These are phyloP conservation scores for Octopus bimaculoides DNA, from an alignment of 1,140 invertebrate genomes.

Conservation along the genomic window DNA sequence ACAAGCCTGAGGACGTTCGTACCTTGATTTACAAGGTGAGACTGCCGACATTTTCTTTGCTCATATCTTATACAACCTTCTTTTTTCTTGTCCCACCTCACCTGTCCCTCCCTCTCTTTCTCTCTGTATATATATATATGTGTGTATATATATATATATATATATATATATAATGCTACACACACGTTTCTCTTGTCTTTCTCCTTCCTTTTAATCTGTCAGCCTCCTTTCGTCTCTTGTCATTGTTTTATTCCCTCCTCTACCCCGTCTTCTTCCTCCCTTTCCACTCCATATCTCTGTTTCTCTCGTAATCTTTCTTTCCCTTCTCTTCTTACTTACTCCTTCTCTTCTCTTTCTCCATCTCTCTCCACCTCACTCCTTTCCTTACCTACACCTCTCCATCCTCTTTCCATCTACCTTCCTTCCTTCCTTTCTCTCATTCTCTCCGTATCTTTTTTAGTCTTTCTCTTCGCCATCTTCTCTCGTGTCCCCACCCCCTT, in stretches of 20 bases:
- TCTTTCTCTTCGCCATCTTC: too few relatives aligned
- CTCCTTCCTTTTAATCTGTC: background rate
- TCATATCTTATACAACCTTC: too few relatives aligned
- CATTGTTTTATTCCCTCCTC: background rate
- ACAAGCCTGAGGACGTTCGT: too few relatives aligned
- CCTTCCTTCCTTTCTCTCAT: too few relatives aligned
- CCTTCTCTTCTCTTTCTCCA: background rate
- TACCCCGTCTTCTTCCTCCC: background rate
- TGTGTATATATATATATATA: slow-evolving; percentile 3
- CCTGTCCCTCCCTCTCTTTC: background rate
- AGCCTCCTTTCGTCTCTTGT: background rate
- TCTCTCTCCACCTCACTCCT: background rate
- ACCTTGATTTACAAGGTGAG: too few relatives aligned
- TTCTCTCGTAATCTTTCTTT: background rate
- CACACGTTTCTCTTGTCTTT: background rate
- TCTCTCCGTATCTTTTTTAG: too few relatives aligned
- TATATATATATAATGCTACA: background rate
- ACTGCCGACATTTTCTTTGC: too few relatives aligned
- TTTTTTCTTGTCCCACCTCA: too few relatives aligned
- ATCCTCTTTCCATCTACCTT: background rate
- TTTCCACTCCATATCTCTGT: background rate
- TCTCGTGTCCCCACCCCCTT: too few relatives aligned
- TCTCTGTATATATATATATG: background rate
- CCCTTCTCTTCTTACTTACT: background rate
- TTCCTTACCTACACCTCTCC: background rate